Base-by-base conservation (phyloP, 2,113 vertebrate species). In the Melanotaenia duboulayi region DNA sequence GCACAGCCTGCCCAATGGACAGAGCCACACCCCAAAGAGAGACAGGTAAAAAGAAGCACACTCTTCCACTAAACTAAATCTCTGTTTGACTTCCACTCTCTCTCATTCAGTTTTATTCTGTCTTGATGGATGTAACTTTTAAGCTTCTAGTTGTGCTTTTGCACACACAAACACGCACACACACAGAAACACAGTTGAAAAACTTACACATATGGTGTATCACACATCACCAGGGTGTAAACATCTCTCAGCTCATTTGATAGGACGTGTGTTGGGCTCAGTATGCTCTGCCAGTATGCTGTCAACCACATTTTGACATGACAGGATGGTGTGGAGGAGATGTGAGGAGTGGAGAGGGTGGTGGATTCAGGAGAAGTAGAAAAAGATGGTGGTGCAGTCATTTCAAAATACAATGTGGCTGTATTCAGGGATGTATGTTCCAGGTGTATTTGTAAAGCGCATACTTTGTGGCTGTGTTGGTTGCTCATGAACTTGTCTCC, bases 11-110 rank as follows among this genome's bases (percentile, higher is more conserved):
- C 90, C 95, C 89, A 99, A 99, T 59, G 98, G 97, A 91, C 97
- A 99, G 93, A 96, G 93, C 94, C 96, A 97, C 94, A 96, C 97
- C 88, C 95, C 96, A 90, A 96, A 98, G 94, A 97, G 97, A 96
- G 97, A 99, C 95, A 98, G 97, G 97, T 99, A 93, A 68, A 50
- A 51, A 51, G 32, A 22, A 61, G 11, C 35, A n/a, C 12, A 28
- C 20, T 46, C 28, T 20, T 40, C 7, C 17, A 65, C 23, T 13
- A 49, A 28, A 12, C 39, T 50, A 23, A 32, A 22, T 72, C 72
- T 77, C 62, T 70, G 54, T 70, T 37, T 64, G 75, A 76, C 68
- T 73, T 50, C 32, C 10, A 2, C 25, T 74, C 50, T 65, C 24
- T 79, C 42, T 71, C 23, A 72, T 59, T 84, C 42, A 23, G 22